Percentiles rank a stretch among this genome's conserved stretches.
Conservation (phyloP, 2,888 invertebrate species). For the Athalia rosae region DNA sequence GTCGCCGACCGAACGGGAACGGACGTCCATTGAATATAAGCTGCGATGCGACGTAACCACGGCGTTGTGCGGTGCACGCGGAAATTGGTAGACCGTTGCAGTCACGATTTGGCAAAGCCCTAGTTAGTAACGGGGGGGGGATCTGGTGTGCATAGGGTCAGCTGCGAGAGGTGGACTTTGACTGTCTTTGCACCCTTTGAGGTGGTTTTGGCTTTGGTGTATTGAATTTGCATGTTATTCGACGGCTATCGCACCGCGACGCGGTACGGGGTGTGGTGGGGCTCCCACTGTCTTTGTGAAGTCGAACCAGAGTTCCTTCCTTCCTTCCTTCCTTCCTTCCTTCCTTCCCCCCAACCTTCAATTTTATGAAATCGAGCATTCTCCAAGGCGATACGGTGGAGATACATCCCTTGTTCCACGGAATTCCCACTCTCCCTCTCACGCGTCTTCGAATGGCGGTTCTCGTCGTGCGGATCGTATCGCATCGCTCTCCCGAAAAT, state of each 20-base stretch:
- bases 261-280: neutral
- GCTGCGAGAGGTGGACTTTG: constrained; percentile 21
- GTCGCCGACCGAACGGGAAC: constrained; percentile 2
- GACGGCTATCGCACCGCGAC: constrained; percentile 51
- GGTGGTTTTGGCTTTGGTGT: constrained; percentile 53
- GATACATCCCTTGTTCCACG: constrained; percentile 10
- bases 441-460: neutral
- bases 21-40: constrained; percentile 8
- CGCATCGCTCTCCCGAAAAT: constrained; percentile 4
- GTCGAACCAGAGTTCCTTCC: constrained; percentile 43
- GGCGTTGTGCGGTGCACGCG: constrained; percentile 15
- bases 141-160: constrained; percentile 15
- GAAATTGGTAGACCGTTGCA: constrained; percentile 25
- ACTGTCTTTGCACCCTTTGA: constrained; percentile 57
- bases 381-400: constrained; percentile 16
- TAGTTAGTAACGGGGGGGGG: constrained; percentile 15
- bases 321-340: constrained; percentile 40
- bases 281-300: constrained; percentile 48
- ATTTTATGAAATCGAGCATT: neutral
- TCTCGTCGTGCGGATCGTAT: constrained; percentile 1
- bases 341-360: neutral
- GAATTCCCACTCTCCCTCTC: neutral
- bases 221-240: constrained; percentile 68
- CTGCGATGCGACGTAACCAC: constrained; percentile 40
- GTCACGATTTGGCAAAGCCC: constrained; percentile 50